Base-by-base conservation (phyloP, 2,113 vertebrate genomes). In the Piliocolobus tephrosceles region DNA sequence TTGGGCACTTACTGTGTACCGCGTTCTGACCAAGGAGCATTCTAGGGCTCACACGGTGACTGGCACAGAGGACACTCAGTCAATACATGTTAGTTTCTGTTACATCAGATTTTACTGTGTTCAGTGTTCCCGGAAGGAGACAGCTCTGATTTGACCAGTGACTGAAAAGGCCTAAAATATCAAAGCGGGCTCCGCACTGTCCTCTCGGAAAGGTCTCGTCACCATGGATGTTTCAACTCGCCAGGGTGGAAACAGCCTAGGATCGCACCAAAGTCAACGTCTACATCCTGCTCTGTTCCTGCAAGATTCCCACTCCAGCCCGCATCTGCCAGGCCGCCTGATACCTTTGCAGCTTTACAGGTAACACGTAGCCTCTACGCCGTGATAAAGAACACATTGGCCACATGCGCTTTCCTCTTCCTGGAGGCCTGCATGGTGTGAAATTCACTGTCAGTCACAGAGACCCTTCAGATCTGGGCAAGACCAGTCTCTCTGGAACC, bases 361-460 rank as follows among this genome's bases (percentile, higher is more conserved):
- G 55, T 40, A 30, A 18, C 38, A 23, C 1, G 0, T 1, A 38
- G 79, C 38, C 72, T 16, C 38, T 2, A 6, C 2, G 10, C 35
- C 2, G 25, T 1, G 84, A 25, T 2, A 22, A 35, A 43, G 22
- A 1, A 38, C 23, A 40, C 47, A 7, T 13, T 12, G 50, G 11
- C 6, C 12, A 5, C 2, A 0, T 1, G 1, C 9, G 4, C 8
- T 1, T 47, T 22, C 0, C 25, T 14, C 9, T 25, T 75, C 57
- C 47, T 0, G 1, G 16, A 82, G n/a, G n/a, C 27, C 45, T 8
- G 1, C 5, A 27, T 0, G 2, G 50, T 4, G 27, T 45, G 55
- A 57, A 13, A 9, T 8, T 8, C 79, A 12, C 23, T 0, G 13
- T 11, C 17, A 3, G 11, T 25, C 40, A 14, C 20, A 1, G 40